Evolutionary conservation across 1,140 invertebrate genomes (phyloP).

Genomic region (Dolichoris vasculosae): DNA sequence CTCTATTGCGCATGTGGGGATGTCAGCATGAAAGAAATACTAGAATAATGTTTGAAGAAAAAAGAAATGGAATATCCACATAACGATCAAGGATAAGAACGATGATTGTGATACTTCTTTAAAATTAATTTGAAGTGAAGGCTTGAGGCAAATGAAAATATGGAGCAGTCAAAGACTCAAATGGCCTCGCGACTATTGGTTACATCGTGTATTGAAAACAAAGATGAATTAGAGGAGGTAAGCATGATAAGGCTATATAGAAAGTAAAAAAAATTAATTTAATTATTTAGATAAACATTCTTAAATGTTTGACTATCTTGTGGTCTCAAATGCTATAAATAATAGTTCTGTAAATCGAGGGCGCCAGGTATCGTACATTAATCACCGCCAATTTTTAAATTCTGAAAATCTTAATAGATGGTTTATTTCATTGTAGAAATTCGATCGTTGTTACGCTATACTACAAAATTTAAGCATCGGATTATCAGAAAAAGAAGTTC

Average conservation of each 20-base stretch:
- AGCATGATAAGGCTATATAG: slow-evolving; percentile 55
- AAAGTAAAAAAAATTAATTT: not conserved
- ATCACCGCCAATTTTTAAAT: not conserved
- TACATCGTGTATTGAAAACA: slow-evolving; percentile 83
- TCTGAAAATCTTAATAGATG: not conserved
- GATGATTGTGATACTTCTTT: not conserved
- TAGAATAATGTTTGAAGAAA: not conserved
- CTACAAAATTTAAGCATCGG: slow-evolving; percentile 86
- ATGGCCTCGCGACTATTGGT: slow-evolving; percentile 72
- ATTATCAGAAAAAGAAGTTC: slow-evolving; percentile 93
- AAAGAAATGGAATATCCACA: not conserved
- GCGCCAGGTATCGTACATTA: not conserved
- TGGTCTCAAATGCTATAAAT: not conserved
- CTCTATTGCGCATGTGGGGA: too few species aligned
- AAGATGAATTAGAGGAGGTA: slow-evolving; percentile 90
- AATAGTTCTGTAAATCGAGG: not conserved
- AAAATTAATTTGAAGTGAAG: not conserved
- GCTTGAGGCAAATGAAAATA: slow-evolving; percentile 36
- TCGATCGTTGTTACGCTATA: slow-evolving; percentile 86
- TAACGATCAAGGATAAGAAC: not conserved
- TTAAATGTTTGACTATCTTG: not conserved
- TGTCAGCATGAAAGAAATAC: too few species aligned
- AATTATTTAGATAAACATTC: not conserved
- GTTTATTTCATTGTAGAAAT: slow-evolving; percentile 83
- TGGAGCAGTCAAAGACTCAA: slow-evolving; percentile 69